These are phyloP conservation scores for Augochlorella aurata DNA, from an alignment of 2,888 invertebrate genomes.

Conservation along the genomic window DNA sequence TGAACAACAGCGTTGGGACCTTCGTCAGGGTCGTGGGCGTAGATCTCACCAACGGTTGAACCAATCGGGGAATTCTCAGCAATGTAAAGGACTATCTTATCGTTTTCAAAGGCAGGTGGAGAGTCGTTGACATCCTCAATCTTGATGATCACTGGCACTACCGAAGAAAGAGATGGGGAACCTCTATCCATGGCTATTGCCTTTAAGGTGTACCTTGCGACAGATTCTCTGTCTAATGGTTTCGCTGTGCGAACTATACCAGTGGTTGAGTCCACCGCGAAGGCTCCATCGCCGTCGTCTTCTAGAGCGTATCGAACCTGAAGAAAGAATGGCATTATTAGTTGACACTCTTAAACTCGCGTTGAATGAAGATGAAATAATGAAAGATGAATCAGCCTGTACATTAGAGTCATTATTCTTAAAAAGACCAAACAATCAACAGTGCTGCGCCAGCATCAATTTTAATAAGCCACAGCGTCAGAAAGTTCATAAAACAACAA, in stretches of 20 bases:
- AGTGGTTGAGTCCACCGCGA: conserved; percentile 95
- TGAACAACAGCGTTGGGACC: conserved; percentile 95
- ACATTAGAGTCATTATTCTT: background rate
- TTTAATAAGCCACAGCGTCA: background rate
- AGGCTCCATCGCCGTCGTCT: conserved; percentile 93
- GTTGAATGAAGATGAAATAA: too few relatives aligned
- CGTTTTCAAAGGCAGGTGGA: conserved; percentile 94
- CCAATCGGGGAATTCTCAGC: conserved; percentile 98
- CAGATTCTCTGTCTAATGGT: conserved; percentile 94
- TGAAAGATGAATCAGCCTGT: background rate
- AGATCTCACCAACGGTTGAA: conserved; percentile 94
- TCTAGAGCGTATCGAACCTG: conserved; percentile 87
- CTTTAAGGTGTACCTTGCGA: conserved; percentile 91
- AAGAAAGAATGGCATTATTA: background rate
- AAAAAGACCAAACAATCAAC: background rate
- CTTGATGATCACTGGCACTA: conserved; percentile 89
- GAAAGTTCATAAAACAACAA: background rate
- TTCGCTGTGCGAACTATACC: conserved; percentile 96
- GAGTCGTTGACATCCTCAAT: conserved; percentile 95
- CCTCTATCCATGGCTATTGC: conserved; percentile 96
- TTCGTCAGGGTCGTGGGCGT: conserved; percentile 95
- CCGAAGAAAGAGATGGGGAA: conserved; percentile 88
- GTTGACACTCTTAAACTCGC: background rate
- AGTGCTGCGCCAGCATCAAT: background rate
- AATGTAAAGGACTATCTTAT: conserved; percentile 93